A percentile compares a stretch with the other conserved stretches of the same genome.
These are phyloP conservation scores for Gastrophysa polygoni DNA, from an alignment of 2,888 invertebrate species.

Conservation along the genomic window DNA sequence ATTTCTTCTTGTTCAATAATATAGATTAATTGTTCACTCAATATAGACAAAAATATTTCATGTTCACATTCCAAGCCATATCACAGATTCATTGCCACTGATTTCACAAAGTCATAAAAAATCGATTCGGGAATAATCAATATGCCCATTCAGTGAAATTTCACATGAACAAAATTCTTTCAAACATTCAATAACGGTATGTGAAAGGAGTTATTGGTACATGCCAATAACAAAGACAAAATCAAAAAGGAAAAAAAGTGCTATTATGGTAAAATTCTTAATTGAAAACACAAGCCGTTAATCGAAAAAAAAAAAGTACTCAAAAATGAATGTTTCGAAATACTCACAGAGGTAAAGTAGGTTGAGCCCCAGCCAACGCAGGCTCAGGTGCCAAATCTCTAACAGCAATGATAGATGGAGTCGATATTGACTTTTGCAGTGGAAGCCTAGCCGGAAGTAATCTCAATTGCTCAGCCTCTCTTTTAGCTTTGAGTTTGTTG, in stretches of 20 bases:
- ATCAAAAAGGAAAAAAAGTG: background rate
- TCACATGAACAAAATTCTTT: background rate
- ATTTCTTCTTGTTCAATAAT: too few relatives aligned
- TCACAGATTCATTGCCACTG: constrained; percentile 4
- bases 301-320: constrained; percentile 12
- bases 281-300: background rate
- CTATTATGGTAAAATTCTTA: background rate
- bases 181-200: constrained; percentile 4
- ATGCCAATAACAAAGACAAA: constrained; percentile 10
- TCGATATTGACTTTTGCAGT: constrained; percentile 88
- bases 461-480: constrained; percentile 62
- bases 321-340: background rate
- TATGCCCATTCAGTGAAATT: background rate
- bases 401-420: constrained; percentile 83
- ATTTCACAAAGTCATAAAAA: background rate
- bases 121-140: background rate
- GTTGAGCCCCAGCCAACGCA: constrained; percentile 58
- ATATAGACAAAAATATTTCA: background rate
- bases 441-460: constrained; percentile 73
- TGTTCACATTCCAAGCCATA: background rate
- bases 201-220: constrained; percentile 3
- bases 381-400: constrained; percentile 66
- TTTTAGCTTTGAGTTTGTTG: constrained; percentile 70
- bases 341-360: constrained; percentile 66
- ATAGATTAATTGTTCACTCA: background rate